A percentile compares a stretch with the other conserved stretches of the same genome.
phyloP scores from a whole-genome alignment of 1,140 invertebrate genomes.

The Watersipora subatra region DNA sequence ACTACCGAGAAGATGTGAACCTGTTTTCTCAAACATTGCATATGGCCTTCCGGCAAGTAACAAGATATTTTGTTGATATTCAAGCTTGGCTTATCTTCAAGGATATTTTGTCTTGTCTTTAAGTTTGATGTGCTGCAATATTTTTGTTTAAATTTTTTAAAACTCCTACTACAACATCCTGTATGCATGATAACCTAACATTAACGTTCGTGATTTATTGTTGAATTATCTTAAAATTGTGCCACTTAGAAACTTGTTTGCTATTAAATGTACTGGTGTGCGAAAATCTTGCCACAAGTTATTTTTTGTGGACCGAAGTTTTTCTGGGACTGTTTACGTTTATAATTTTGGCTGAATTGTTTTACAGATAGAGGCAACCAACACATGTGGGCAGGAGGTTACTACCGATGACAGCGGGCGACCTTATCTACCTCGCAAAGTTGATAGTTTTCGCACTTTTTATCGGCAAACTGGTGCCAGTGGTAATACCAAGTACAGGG shows the following conservation, averaged over 20 bases:
- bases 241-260: not conserved
- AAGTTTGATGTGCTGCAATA: too few relatives aligned
- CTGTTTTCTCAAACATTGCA: conserved; percentile 90
- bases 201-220: too few relatives aligned
- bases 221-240: not conserved
- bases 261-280: not conserved
- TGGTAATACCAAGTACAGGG: conserved; percentile 43
- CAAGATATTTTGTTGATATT: too few relatives aligned
- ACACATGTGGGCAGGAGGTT: conserved; percentile 68
- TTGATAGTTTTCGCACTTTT: conserved; percentile 43
- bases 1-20: conserved; percentile 68
- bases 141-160: not conserved
- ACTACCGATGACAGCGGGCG: not conserved
- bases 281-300: not conserved
- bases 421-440: not conserved
- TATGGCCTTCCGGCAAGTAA: conserved; percentile 52
- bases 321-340: not conserved
- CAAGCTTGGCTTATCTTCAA: too few relatives aligned
- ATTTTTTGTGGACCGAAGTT: not conserved
- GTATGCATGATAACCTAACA: too few relatives aligned
- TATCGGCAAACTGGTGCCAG: conserved; percentile 70
- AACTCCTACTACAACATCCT: not conserved
- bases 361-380: conserved; percentile 58
- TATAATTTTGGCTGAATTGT: not conserved
- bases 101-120: too few relatives aligned